Evolutionary conservation across 1,140 invertebrate genomes (phyloP).

Genomic region (Acromyrmex echinatior): DNA sequence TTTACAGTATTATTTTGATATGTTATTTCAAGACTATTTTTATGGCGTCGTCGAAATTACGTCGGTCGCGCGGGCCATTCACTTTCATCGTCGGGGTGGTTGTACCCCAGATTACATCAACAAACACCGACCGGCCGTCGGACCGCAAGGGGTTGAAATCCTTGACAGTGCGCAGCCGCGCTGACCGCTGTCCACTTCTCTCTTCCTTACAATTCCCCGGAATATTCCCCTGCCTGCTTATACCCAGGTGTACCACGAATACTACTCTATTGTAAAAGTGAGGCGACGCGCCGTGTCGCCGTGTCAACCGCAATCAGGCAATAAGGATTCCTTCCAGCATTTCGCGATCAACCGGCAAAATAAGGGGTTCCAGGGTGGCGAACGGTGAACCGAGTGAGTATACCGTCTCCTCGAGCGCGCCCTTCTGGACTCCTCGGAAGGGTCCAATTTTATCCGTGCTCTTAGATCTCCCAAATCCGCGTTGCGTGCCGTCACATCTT

Average conservation of each 20-base stretch:
- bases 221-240: conserved; percentile 62
- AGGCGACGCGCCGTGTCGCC: conserved; percentile 25
- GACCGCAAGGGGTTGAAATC: conserved; percentile 44
- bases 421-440: background rate
- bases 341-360: conserved; percentile 56
- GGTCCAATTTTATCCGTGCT: background rate
- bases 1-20: background rate
- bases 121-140: background rate
- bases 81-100: conserved; percentile 73
- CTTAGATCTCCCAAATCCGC: background rate
- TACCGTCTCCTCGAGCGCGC: conserved; percentile 13
- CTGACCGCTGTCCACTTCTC: conserved; percentile 79
- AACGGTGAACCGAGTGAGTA: conserved; percentile 73
- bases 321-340: background rate
- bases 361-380: conserved; percentile 71
- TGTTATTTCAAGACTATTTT: background rate
- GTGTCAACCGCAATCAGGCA: conserved; percentile 10
- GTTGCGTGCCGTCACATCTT: background rate
- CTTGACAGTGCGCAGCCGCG: conserved; percentile 78
- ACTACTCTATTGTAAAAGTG: conserved; percentile 20
- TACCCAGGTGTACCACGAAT: conserved; percentile 44
- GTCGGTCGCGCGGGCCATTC: conserved; percentile 54
- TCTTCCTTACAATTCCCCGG: conserved; percentile 19
- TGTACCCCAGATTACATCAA: conserved; percentile 52
- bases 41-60: background rate